Conservation (phyloP, 30 jellyfish, hydroid and myxozoan species). For the Mastigias papua region DNA sequence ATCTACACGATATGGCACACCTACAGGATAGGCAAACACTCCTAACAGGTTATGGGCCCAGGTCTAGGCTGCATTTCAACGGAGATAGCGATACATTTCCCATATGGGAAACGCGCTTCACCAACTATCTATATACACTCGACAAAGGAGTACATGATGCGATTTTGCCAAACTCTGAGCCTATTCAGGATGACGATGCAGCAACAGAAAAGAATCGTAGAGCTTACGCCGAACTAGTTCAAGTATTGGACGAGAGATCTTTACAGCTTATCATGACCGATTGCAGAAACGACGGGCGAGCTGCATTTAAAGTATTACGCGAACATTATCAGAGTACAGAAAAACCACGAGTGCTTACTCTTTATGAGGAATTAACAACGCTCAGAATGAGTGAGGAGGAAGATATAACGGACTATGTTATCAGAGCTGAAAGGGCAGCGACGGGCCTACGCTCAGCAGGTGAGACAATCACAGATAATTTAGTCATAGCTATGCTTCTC, state of each 20-base stretch:
- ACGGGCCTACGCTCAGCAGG: slow-evolving; percentile 26
- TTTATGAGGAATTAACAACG: slow-evolving; percentile 14
- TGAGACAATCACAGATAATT: background rate
- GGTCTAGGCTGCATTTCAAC: too few species aligned
- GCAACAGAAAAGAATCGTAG: too few species aligned
- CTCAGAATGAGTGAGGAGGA: background rate
- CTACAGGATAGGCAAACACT: too few species aligned
- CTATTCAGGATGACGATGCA: too few species aligned
- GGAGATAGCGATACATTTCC: too few species aligned
- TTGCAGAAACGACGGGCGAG: slow-evolving; percentile 15
- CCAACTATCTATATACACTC: too few species aligned
- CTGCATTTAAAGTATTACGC: background rate
- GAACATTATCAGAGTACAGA: slow-evolving; percentile 31
- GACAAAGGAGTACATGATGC: too few species aligned
- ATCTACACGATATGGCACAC: too few species aligned
- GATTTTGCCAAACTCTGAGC: too few species aligned
- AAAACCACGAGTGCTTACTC: slow-evolving; percentile 9
- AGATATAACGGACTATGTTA: background rate
- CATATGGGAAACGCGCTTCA: too few species aligned
- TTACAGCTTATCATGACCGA: slow-evolving; percentile 16
- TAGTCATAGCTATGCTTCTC: slow-evolving; percentile 14
- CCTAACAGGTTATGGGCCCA: too few species aligned
- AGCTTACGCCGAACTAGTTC: slow-evolving; percentile 22
- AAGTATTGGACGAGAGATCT: slow-evolving; percentile 16
- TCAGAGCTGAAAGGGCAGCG: slow-evolving; percentile 22